Conservation (phyloP, 2,888 invertebrate genomes). For the Diarsia dahlii region DNA sequence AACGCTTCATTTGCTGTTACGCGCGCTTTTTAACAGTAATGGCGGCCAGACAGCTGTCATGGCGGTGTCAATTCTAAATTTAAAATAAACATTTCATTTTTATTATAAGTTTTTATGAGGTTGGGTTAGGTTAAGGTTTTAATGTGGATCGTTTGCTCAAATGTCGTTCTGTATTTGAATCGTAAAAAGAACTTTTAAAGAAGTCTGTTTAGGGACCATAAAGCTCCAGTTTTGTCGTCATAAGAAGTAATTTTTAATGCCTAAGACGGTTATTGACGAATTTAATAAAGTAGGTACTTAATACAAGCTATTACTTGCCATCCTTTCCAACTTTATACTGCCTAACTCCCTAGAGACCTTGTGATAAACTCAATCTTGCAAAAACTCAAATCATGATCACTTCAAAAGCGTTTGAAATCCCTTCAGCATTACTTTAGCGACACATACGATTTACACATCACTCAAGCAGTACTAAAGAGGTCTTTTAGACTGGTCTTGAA, state of each 20-base stretch:
- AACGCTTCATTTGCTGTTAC: slow-evolving; percentile 86
- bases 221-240: slow-evolving; percentile 14
- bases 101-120: slow-evolving; percentile 79
- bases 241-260: background rate
- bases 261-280: background rate
- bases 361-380: slow-evolving; percentile 11
- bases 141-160: slow-evolving; percentile 44
- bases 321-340: background rate
- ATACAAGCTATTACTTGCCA: background rate
- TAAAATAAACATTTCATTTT: slow-evolving; percentile 84
- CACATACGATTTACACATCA: slow-evolving; percentile 51
- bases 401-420: slow-evolving; percentile 39
- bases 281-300: background rate
- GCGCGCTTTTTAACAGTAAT: slow-evolving; percentile 79
- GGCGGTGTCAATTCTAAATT: slow-evolving; percentile 85
- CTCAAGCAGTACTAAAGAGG: slow-evolving; percentile 37
- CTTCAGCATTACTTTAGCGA: slow-evolving; percentile 41
- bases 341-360: slow-evolving; percentile 5
- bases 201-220: slow-evolving; percentile 23
- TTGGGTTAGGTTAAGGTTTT: slow-evolving; percentile 72
- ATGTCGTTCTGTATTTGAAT: slow-evolving; percentile 46
- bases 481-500: slow-evolving; percentile 23
- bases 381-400: slow-evolving; percentile 37
- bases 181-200: slow-evolving; percentile 27
- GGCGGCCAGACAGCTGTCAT: slow-evolving; percentile 87